These are phyloP conservation scores for Dryas iulia DNA, from an alignment of 1,140 invertebrate species.

Conservation along the genomic window DNA sequence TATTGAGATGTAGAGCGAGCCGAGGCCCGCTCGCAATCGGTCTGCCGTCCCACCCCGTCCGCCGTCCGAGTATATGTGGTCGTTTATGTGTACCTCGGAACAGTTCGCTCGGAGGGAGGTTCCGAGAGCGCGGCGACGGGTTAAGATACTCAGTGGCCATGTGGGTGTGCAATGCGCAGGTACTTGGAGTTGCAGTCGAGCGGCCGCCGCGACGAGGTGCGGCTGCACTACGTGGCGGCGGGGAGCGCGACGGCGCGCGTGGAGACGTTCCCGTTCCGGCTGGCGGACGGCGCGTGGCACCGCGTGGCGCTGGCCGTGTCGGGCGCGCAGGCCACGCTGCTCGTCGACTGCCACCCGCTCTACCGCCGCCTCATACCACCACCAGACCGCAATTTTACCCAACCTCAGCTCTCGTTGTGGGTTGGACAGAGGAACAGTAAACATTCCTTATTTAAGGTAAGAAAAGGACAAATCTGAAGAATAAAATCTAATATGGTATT, in stretches of 20 bases:
- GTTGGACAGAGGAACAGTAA: slow-evolving; percentile 92
- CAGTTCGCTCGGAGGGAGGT: slow-evolving; percentile 58
- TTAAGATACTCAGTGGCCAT: slow-evolving; percentile 30
- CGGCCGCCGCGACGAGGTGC: slow-evolving; percentile 91
- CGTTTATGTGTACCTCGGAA: slow-evolving; percentile 78
- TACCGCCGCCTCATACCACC: slow-evolving; percentile 85
- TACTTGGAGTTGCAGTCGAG: slow-evolving; percentile 95
- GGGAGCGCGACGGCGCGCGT: slow-evolving; percentile 84
- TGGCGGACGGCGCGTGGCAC: slow-evolving; percentile 94
- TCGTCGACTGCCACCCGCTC: slow-evolving; percentile 92
- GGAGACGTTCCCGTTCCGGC: slow-evolving; percentile 92
- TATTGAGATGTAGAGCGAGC: slow-evolving; percentile 81
- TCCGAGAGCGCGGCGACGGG: slow-evolving; percentile 53
- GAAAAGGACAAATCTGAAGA: not conserved
- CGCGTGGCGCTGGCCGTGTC: slow-evolving; percentile 90
- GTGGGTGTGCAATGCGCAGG: slow-evolving; percentile 78
- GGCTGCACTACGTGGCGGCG: slow-evolving; percentile 86
- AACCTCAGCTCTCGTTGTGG: slow-evolving; percentile 88
- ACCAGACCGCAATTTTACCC: slow-evolving; percentile 87
- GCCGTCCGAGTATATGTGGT: slow-evolving; percentile 66
- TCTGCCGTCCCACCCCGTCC: slow-evolving; percentile 48
- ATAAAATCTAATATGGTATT: no score
- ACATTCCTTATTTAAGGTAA: slow-evolving; percentile 93
- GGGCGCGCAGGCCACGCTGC: slow-evolving; percentile 89
- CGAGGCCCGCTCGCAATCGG: slow-evolving; percentile 60